Percentiles rank a stretch among this genome's conserved stretches.
Conservation (phyloP, 2,888 invertebrate genomes). For the Phragmatobia fuliginosa region DNA sequence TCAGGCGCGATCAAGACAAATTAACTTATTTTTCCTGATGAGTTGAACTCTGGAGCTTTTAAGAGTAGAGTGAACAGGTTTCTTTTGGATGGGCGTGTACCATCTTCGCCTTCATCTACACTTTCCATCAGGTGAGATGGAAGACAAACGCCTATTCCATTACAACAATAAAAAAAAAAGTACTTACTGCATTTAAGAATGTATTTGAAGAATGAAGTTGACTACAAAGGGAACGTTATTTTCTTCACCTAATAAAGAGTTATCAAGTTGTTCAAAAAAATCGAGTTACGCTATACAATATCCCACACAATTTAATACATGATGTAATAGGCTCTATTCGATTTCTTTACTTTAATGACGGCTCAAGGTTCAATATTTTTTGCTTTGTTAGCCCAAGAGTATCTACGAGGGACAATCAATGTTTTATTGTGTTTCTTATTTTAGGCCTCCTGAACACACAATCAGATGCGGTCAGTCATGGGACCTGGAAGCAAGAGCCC, state of each 20-base stretch:
- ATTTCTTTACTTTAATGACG: conserved; percentile 1
- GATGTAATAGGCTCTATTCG: not conserved
- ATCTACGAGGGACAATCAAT: not conserved
- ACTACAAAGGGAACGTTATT: not conserved
- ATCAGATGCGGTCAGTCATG: too few relatives aligned
- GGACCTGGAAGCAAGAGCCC: too few relatives aligned
- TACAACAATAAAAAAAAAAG: not conserved
- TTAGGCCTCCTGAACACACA: not conserved
- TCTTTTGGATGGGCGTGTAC: too few relatives aligned
- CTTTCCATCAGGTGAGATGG: too few relatives aligned
- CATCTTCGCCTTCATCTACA: too few relatives aligned
- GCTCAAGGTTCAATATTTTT: not conserved
- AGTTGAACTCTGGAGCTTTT: too few relatives aligned
- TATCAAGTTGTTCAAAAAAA: not conserved
- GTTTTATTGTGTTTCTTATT: not conserved
- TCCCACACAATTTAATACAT: not conserved
- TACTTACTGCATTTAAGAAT: not conserved
- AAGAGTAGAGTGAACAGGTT: too few relatives aligned
- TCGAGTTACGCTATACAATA: not conserved
- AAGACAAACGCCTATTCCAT: too few relatives aligned
- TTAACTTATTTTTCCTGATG: too few relatives aligned
- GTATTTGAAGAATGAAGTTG: not conserved
- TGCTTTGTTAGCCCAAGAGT: not conserved
- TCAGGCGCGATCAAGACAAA: too few relatives aligned
- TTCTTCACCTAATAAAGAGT: not conserved